phyloP scores from a whole-genome alignment of 2,888 invertebrate species.

The Lasioglossum oenotherae region DNA sequence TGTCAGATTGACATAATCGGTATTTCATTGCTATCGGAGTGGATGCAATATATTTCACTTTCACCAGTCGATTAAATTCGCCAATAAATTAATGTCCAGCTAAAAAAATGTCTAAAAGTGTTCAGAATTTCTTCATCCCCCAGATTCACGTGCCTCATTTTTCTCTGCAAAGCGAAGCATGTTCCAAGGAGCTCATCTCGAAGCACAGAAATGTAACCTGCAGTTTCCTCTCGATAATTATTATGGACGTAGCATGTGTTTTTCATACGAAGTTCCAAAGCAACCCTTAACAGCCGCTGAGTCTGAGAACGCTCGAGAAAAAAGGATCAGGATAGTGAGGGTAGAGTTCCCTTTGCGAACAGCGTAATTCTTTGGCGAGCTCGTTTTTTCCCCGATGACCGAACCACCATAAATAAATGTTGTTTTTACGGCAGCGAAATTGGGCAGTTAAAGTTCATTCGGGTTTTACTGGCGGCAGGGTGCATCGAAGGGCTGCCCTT shows the following conservation, averaged over 20 bases:
- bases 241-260: background rate
- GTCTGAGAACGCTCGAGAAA: slow-evolving; percentile 18
- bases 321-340: slow-evolving; percentile 39
- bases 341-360: slow-evolving; percentile 74
- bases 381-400: slow-evolving; percentile 76
- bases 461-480: slow-evolving; percentile 72
- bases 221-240: background rate
- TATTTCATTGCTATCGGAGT: too few relatives aligned
- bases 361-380: slow-evolving; percentile 79
- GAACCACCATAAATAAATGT: slow-evolving; percentile 83
- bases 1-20: too few relatives aligned
- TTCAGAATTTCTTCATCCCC: background rate
- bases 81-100: too few relatives aligned
- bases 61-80: background rate
- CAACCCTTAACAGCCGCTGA: slow-evolving; percentile 32
- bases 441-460: slow-evolving; percentile 80
- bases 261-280: slow-evolving; percentile 38
- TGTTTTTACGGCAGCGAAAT: slow-evolving; percentile 84
- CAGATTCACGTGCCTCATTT: background rate
- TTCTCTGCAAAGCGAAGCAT: background rate
- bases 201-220: background rate
- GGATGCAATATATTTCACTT: too few relatives aligned
- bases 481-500: slow-evolving; percentile 31
- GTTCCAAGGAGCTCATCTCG: background rate
- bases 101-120: background rate